Evolutionary conservation across 2,888 invertebrate species (phyloP).

Genomic region (Ectemnius lituratus): DNA sequence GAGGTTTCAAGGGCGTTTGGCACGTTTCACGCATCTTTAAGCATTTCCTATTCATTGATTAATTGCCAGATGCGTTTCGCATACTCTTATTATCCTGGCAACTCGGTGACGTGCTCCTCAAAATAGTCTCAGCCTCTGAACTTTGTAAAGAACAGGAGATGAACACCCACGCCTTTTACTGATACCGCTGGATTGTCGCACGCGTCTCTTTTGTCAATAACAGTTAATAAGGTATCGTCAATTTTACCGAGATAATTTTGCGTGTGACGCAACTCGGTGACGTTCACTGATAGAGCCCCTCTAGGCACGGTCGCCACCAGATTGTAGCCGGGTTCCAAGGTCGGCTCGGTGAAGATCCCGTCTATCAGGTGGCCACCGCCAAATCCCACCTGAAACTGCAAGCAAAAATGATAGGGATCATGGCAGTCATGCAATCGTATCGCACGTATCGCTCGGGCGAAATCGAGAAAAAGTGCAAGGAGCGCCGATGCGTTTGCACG

Average conservation of each 20-base stretch:
- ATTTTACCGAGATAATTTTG: conserved; percentile 89
- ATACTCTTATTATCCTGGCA: no score
- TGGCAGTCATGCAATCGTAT: conserved; percentile 10
- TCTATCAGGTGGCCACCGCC: conserved; percentile 85
- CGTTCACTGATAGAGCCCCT: conserved; percentile 91
- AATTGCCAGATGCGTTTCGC: no score
- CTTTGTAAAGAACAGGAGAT: not conserved
- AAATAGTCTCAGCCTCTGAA: no score
- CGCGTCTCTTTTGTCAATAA: not conserved
- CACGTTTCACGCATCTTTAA: no score
- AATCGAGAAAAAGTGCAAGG: conserved; percentile 1
- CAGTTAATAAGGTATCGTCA: conserved; percentile 5
- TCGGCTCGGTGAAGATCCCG: conserved; percentile 90
- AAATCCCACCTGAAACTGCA: conserved; percentile 44
- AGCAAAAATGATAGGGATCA: conserved; percentile 8
- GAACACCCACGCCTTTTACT: not conserved
- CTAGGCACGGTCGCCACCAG: conserved; percentile 90
- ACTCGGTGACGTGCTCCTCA: no score
- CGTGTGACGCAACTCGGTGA: conserved; percentile 90
- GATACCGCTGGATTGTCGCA: not conserved
- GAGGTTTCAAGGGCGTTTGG: no score
- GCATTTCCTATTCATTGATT: no score
- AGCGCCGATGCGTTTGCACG: conserved; percentile 19
- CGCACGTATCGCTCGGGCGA: not conserved
- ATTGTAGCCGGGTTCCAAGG: conserved; percentile 90